Evolutionary conservation across 2,888 invertebrate genomes (phyloP).

Genomic region (Chymomyza amoena): DNA sequence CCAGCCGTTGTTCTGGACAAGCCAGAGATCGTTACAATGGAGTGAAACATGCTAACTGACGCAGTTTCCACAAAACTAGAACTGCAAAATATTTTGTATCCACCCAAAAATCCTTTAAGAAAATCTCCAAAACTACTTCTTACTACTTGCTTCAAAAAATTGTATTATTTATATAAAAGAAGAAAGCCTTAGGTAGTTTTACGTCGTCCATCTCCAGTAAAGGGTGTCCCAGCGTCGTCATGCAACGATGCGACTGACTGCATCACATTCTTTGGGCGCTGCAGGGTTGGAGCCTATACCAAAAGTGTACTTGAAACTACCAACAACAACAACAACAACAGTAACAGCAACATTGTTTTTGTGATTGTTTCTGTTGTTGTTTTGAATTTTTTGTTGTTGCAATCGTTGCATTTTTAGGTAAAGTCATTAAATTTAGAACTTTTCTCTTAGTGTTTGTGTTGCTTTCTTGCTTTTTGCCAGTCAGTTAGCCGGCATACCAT

Average conservation of each 20-base stretch:
- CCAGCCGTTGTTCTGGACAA: no score
- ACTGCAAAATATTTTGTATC: no score
- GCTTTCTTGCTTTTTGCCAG: conserved; percentile 23
- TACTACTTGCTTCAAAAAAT: no score
- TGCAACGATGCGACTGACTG: neutral
- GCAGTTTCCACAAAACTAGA: no score
- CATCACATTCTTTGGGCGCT: conserved; percentile 30
- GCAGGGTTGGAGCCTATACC: conserved; percentile 30
- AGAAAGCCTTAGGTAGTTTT: no score
- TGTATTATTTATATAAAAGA: no score
- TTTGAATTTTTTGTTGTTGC: conserved; percentile 36
- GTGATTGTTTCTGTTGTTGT: neutral
- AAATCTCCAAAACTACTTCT: no score
- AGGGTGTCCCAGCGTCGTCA: no score
- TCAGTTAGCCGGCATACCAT: conserved; percentile 8
- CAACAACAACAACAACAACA: conserved; percentile 30
- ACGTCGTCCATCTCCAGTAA: no score
- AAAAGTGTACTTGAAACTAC: conserved; percentile 66
- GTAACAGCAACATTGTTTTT: neutral
- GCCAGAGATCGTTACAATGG: no score
- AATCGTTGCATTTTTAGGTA: conserved; percentile 70
- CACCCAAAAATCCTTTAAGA: no score
- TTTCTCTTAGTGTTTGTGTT: conserved; percentile 35
- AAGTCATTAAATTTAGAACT: conserved; percentile 73
- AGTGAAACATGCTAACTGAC: no score